These are phyloP conservation scores for Eospalax fontanierii DNA, from an alignment of 2,797 vertebrate genomes.

Conservation along the genomic window DNA sequence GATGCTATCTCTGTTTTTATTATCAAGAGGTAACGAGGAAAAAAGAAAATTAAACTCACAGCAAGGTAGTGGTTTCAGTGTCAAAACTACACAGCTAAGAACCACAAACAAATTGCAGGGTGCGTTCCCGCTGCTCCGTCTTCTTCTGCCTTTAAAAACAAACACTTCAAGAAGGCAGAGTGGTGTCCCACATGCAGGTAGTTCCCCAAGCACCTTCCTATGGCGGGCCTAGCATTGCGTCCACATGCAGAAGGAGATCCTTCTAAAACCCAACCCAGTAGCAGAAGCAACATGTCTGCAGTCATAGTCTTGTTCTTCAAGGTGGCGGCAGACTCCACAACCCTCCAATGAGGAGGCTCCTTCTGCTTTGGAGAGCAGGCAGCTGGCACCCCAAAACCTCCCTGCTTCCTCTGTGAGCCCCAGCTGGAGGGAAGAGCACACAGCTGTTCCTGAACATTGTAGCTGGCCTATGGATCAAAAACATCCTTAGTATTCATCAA, in stretches of 20 bases:
- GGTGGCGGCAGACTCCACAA: not conserved
- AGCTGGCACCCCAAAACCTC: not conserved
- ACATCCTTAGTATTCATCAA: not conserved
- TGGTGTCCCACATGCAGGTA: too few relatives aligned
- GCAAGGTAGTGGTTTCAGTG: not conserved
- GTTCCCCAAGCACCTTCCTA: not conserved
- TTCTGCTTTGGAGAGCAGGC: not conserved
- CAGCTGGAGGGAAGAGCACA: not conserved
- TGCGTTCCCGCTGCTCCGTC: not conserved
- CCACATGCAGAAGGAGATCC: not conserved
- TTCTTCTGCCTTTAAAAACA: not conserved
- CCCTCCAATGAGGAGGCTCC: not conserved
- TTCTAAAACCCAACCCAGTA: not conserved
- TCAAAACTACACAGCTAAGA: constrained; percentile 14
- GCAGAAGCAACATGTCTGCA: not conserved
- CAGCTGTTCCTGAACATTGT: rapidly evolving
- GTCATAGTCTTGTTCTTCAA: not conserved
- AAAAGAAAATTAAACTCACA: not conserved
- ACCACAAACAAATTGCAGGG: not conserved
- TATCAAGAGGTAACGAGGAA: not conserved
- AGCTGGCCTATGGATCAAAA: not conserved
- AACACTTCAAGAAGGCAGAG: not conserved
- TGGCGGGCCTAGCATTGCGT: not conserved
- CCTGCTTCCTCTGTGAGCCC: not conserved
- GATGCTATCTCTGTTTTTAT: not conserved